Base-by-base conservation (phyloP, 2,797 vertebrate genomes). In the Crocidura indochinensis region DNA sequence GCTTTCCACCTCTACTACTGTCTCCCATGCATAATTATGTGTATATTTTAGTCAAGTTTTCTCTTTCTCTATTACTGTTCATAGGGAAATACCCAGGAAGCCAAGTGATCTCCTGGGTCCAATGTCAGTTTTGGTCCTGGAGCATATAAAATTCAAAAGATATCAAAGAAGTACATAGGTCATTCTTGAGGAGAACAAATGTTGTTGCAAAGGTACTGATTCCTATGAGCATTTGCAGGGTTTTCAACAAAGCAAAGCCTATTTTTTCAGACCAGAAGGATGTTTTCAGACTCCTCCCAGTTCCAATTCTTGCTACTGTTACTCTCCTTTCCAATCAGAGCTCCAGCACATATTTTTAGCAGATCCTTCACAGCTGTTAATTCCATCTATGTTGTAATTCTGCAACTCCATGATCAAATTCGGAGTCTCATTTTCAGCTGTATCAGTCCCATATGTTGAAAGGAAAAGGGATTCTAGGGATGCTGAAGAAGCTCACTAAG, bases 331-430 rank as follows among this genome's bases (percentile, higher is more conserved):
- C 77, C 60, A 10, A 47, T 64, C 69, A n/a, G 84, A 27, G 11
- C 27, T 62, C 68, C 24, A 31, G 56, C 56, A 60, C 56, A 19
- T 20, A 4, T 60, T 3, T 46, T 49, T 8, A 64, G 65, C 77
- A 47, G 60, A 82, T 64, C 84, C 72, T 44, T 60, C 69, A 20
- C 4, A 72, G 82, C 88, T 72, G 15, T 46, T 51, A 53, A 87
- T 51, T 62, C 71, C 69, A 47, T 80, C 49, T 27, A 46, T 10
- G 11, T 46, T 82, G 60, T 64, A 67, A 89, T 44, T 75, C 71
- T 19, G 71, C 8, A 47, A 31, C 44, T 9, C 46, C 17, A 0
- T 60, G 46, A 68, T 89, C 69, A 81, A 62, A 79, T 92, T 11
- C 56, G 15, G 80, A 81, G 71, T 78, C 77, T 62, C 0, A 10